phyloP scores from a whole-genome alignment of 2,888 invertebrate species.

The Theretra japonica region DNA sequence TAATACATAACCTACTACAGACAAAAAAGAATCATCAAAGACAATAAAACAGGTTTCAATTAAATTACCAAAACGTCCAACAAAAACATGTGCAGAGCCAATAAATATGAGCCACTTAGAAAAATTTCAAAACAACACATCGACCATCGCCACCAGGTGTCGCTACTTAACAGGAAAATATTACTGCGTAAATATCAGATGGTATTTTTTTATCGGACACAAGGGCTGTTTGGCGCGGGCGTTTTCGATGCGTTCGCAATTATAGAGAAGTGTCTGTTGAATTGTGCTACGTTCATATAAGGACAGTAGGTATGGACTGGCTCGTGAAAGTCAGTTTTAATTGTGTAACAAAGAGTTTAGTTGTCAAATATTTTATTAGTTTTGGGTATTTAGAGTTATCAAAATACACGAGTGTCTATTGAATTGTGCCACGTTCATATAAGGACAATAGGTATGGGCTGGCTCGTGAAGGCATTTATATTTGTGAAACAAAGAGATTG shows the following conservation, averaged over 20 bases:
- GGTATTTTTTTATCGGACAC: constrained; percentile 25
- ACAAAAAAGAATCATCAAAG: background rate
- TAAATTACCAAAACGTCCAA: background rate
- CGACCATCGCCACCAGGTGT: constrained; percentile 28
- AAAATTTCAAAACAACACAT: constrained; percentile 30
- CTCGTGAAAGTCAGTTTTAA: background rate
- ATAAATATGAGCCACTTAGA: constrained; percentile 17
- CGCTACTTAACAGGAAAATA: constrained; percentile 30
- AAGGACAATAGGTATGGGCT: background rate
- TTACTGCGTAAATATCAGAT: constrained; percentile 26
- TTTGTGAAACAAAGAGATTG: background rate
- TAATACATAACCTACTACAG: too few relatives aligned
- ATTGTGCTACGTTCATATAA: constrained; percentile 2
- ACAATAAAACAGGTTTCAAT: background rate
- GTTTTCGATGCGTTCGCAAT: constrained; percentile 30
- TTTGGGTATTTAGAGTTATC: too few relatives aligned
- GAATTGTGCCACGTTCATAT: constrained; percentile 13
- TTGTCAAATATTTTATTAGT: background rate
- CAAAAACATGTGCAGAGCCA: background rate
- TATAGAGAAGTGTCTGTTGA: constrained; percentile 29
- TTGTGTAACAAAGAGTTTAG: background rate
- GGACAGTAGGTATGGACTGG: background rate
- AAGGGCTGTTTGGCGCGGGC: constrained; percentile 19
- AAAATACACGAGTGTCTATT: constrained; percentile 27
- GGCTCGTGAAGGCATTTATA: background rate